phyloP scores from a whole-genome alignment of 2,888 invertebrate genomes.

The Drosophila pegasa region DNA sequence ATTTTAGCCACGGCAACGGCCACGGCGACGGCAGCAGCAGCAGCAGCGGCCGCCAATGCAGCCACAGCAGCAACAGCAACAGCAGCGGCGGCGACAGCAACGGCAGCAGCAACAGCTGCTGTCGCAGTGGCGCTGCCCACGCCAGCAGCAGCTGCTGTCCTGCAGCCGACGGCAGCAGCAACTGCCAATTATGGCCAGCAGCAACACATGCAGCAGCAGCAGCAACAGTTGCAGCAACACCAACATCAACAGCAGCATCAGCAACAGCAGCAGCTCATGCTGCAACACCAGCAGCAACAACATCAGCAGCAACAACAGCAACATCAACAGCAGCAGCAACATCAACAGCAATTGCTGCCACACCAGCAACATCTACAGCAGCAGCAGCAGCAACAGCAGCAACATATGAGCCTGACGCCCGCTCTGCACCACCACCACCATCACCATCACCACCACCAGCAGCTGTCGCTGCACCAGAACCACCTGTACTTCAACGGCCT shows the following conservation, averaged over 20 bases:
- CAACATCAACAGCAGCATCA: conserved; percentile 61
- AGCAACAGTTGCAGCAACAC: conserved; percentile 51
- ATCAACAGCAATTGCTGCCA: conserved; percentile 44
- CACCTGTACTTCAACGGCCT: conserved; percentile 81
- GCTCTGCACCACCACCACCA: conserved; percentile 62
- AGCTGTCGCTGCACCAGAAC: conserved; percentile 75
- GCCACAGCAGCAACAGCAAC: conserved; percentile 57
- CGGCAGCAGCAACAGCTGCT: conserved; percentile 59
- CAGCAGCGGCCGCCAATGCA: conserved; percentile 67
- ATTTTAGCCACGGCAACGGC: conserved; percentile 82
- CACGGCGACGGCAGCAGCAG: conserved; percentile 64
- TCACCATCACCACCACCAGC: conserved; percentile 73
- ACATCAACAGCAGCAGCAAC: conserved; percentile 29
- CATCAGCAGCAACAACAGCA: conserved; percentile 46
- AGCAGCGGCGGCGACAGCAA: conserved; percentile 64
- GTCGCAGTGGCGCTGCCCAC: conserved; percentile 51
- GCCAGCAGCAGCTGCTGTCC: conserved; percentile 40
- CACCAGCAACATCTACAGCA: conserved; percentile 49
- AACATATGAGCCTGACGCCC: conserved; percentile 40
- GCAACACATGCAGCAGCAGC: conserved; percentile 51
- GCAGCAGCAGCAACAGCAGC: conserved; percentile 48
- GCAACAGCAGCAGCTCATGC: conserved; percentile 47
- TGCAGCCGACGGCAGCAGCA: conserved; percentile 50
- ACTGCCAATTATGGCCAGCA: conserved; percentile 40
- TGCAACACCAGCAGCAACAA: conserved; percentile 60